A percentile compares a stretch with the other conserved stretches of the same genome.
phyloP scores from a whole-genome alignment of 53 echinoderm and acorn worm species.

The Temnopleurus reevesii region DNA sequence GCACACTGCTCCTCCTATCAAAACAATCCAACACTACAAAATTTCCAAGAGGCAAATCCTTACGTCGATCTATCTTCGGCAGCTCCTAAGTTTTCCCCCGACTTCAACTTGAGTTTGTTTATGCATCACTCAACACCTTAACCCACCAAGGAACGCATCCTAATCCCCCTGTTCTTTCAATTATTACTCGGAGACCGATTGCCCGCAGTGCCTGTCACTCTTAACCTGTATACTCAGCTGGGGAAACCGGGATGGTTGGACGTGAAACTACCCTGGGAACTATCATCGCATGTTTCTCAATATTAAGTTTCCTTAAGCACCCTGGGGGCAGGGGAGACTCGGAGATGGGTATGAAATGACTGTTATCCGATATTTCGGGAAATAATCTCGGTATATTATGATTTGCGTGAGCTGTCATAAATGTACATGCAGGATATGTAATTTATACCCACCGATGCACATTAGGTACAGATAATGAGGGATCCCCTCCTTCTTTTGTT shows the following conservation, averaged over 20 bases:
- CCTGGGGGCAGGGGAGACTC: neutral
- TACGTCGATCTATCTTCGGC: neutral
- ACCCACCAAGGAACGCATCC: constrained; percentile 20
- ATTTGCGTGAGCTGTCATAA: too few relatives aligned
- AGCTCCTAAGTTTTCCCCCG: neutral
- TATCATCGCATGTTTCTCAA: neutral
- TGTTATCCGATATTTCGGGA: too few relatives aligned
- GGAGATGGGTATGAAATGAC: constrained; percentile 7
- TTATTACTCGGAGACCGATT: constrained; percentile 15
- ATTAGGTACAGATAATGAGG: too few relatives aligned
- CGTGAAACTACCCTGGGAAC: neutral
- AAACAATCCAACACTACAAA: neutral
- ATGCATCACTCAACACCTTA: constrained; percentile 2
- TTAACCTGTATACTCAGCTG: constrained; percentile 23
- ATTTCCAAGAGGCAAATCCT: neutral
- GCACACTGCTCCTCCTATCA: neutral
- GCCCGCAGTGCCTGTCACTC: neutral
- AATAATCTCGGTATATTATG: too few relatives aligned
- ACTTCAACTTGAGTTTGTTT: constrained; percentile 14
- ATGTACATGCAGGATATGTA: too few relatives aligned
- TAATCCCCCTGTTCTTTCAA: constrained; percentile 24
- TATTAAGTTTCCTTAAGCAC: constrained; percentile 1
- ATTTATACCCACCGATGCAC: too few relatives aligned
- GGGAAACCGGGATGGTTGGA: neutral
- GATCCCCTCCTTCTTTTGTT: too few relatives aligned